Evolutionary conservation across 2,113 vertebrate genomes (phyloP).

Genomic region (Proteles cristata): DNA sequence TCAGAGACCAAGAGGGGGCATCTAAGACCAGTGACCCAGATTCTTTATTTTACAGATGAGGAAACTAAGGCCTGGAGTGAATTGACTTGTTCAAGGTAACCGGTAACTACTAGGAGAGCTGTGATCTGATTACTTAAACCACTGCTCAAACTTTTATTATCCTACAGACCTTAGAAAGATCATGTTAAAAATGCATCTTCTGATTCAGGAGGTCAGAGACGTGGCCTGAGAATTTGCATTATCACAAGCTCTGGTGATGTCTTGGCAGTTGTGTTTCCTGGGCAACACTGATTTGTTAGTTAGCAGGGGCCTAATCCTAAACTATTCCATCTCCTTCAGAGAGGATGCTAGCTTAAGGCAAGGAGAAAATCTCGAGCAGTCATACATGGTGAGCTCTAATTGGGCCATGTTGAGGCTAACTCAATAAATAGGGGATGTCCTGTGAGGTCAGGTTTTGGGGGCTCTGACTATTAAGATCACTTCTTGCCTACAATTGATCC

Average conservation of each 20-base stretch:
- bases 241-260: background rate
- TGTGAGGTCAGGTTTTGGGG: background rate
- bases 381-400: background rate
- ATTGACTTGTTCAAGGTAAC: background rate
- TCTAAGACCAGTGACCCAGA: background rate
- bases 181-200: background rate
- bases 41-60: background rate
- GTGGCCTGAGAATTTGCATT: background rate
- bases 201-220: background rate
- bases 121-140: background rate
- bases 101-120: background rate
- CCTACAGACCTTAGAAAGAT: background rate
- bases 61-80: background rate
- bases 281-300: background rate
- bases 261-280: background rate
- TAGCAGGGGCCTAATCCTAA: background rate
- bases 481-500: background rate
- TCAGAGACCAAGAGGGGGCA: background rate
- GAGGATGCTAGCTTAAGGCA: background rate
- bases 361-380: background rate
- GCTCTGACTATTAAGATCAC: background rate
- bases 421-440: background rate
- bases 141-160: constrained; percentile 23
- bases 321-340: background rate
- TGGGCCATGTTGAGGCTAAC: background rate